Evolutionary conservation across 1,140 invertebrate genomes (phyloP).

Genomic region (Aphaenogaster floridana): DNA sequence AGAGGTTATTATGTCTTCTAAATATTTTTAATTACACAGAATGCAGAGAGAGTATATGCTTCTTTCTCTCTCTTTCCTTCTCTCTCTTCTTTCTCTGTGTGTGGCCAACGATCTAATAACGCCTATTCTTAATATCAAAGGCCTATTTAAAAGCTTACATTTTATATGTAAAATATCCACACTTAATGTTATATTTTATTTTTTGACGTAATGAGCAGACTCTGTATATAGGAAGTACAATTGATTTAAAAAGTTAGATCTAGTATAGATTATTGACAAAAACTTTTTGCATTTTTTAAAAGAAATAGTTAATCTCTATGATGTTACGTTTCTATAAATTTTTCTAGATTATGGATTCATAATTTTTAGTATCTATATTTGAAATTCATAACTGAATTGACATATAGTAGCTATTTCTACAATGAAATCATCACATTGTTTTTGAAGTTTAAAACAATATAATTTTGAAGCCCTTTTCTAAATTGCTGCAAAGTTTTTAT

Average conservation of each 20-base stretch:
- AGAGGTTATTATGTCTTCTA: conserved; percentile 51
- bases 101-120: conserved; percentile 65
- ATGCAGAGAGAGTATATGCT: neutral
- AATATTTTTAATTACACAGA: conserved; percentile 27
- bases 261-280: neutral
- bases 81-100: conserved; percentile 33
- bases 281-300: neutral
- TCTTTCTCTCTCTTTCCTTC: neutral
- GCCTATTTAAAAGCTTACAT: conserved; percentile 66
- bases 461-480: neutral
- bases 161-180: conserved; percentile 41
- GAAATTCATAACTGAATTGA: neutral
- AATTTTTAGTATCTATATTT: neutral
- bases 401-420: neutral
- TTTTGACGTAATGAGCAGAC: conserved; percentile 36
- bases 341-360: neutral
- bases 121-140: conserved; percentile 65
- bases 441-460: neutral
- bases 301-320: neutral
- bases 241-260: conserved; percentile 25
- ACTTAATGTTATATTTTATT: conserved; percentile 53
- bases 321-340: neutral
- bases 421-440: neutral
- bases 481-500: neutral
- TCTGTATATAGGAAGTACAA: neutral